Percentiles rank a stretch among this genome's conserved stretches.
phyloP scores from a whole-genome alignment of 2,113 vertebrate genomes.

The Verasper variegatus region DNA sequence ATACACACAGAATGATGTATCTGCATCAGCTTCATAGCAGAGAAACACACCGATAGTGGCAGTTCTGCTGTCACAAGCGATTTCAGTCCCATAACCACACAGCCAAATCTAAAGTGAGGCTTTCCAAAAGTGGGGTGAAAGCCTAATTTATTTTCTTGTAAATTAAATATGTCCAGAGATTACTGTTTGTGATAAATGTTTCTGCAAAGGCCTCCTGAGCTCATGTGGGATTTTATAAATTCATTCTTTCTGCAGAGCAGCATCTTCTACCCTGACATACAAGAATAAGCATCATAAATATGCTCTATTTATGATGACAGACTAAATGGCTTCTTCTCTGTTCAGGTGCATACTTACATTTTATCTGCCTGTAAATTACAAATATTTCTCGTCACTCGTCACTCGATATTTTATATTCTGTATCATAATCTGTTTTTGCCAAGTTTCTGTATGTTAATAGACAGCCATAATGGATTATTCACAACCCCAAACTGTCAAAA shows the following conservation, averaged over 20 bases:
- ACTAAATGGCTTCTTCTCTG: conserved; percentile 4
- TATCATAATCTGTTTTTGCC: neutral
- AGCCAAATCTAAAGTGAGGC: neutral
- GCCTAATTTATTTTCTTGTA: conserved; percentile 62
- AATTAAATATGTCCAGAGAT: conserved; percentile 66
- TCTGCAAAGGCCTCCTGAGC: neutral
- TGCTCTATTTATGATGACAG: conserved; percentile 10
- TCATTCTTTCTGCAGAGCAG: conserved; percentile 47
- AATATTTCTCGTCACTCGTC: neutral
- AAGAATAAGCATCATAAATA: conserved; percentile 49
- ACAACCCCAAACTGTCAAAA: conserved; percentile 40
- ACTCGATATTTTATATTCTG: neutral
- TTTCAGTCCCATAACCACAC: conserved; percentile 59
- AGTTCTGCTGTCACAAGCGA: conserved; percentile 72
- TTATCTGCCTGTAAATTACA: conserved; percentile 8
- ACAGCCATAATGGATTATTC: conserved; percentile 7
- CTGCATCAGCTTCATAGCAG: conserved; percentile 2
- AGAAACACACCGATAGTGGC: conserved; percentile 12
- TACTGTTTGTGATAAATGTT: conserved; percentile 73
- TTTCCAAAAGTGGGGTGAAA: conserved; percentile 55
- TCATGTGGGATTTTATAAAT: conserved; percentile 61
- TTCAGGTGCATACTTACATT: conserved; percentile 27
- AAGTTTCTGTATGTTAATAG: neutral
- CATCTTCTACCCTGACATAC: conserved; percentile 44
- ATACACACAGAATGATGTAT: conserved; percentile 12